Evolutionary conservation across 2,888 invertebrate genomes (phyloP).

Genomic region (Pandemis heparana): DNA sequence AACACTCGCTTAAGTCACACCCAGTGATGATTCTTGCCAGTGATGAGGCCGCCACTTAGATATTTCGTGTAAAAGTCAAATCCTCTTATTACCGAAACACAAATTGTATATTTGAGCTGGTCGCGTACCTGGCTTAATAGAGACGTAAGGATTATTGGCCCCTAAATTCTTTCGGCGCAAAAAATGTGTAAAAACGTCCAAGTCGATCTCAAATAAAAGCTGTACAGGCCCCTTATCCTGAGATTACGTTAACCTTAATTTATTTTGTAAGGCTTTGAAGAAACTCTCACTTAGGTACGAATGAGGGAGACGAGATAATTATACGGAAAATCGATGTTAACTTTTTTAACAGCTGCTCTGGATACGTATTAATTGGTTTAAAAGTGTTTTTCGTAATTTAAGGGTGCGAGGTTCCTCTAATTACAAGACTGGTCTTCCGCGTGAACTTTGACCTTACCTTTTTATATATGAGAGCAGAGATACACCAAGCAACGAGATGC

Average conservation of each 20-base stretch:
- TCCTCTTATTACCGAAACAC: background rate
- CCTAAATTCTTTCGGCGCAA: slow-evolving; percentile 8
- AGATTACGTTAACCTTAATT: slow-evolving; percentile 38
- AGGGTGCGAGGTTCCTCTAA: background rate
- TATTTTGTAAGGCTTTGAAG: slow-evolving; percentile 36
- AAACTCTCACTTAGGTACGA: slow-evolving; percentile 18
- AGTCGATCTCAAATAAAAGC: slow-evolving; percentile 33
- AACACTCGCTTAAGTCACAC: too few species aligned
- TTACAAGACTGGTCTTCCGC: background rate
- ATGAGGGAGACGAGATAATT: slow-evolving; percentile 31
- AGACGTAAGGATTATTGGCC: background rate
- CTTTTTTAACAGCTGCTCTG: slow-evolving; percentile 10
- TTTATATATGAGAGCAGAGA: background rate
- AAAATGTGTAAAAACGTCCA: slow-evolving; percentile 24
- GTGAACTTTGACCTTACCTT: background rate
- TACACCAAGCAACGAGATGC: background rate
- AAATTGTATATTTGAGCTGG: slow-evolving; percentile 4
- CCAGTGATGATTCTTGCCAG: too few species aligned
- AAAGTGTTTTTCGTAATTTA: slow-evolving; percentile 11
- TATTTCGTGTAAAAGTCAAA: background rate
- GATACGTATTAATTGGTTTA: slow-evolving; percentile 10
- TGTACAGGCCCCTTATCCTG: slow-evolving; percentile 1
- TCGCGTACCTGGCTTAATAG: slow-evolving; percentile 1
- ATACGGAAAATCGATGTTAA: slow-evolving; percentile 30
- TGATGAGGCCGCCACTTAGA: too few species aligned